Percentiles rank a stretch among this genome's conserved stretches.
These are phyloP conservation scores for Phylloscopus trochilus DNA, from an alignment of 2,113 vertebrate genomes.

Conservation along the genomic window DNA sequence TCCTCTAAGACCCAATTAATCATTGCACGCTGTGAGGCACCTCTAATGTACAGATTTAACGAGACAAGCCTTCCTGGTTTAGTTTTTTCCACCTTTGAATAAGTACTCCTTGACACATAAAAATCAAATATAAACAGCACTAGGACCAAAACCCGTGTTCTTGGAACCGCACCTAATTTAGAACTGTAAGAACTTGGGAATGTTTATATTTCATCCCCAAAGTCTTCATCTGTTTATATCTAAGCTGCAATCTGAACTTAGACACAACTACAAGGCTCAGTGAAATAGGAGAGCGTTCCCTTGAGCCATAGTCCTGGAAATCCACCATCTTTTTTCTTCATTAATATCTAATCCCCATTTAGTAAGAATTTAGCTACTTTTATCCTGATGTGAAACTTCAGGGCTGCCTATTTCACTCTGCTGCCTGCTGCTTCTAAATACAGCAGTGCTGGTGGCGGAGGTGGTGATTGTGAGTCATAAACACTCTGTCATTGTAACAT, in stretches of 20 bases:
- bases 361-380: conserved; percentile 68
- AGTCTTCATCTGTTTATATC: conserved; percentile 71
- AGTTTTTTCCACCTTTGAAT: conserved; percentile 65
- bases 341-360: conserved; percentile 63
- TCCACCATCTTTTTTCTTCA: conserved; percentile 67
- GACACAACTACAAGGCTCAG: conserved; percentile 49
- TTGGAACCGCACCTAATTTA: conserved; percentile 61
- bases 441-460: conserved; percentile 54
- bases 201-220: conserved; percentile 65
- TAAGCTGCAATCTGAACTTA: conserved; percentile 71
- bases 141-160: conserved; percentile 54
- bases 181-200: conserved; percentile 66
- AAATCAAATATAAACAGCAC: conserved; percentile 62
- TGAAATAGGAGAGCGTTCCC: conserved; percentile 61
- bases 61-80: conserved; percentile 60
- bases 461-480: conserved; percentile 70
- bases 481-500: conserved; percentile 66
- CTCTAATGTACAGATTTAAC: conserved; percentile 58
- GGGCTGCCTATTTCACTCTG: conserved; percentile 57
- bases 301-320: conserved; percentile 65
- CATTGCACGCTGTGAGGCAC: conserved; percentile 60
- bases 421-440: conserved; percentile 74
- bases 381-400: conserved; percentile 71
- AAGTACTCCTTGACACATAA: conserved; percentile 63
- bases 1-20: conserved; percentile 60